phyloP scores from a whole-genome alignment of 2,797 vertebrate genomes.

The Crax fasciolata region DNA sequence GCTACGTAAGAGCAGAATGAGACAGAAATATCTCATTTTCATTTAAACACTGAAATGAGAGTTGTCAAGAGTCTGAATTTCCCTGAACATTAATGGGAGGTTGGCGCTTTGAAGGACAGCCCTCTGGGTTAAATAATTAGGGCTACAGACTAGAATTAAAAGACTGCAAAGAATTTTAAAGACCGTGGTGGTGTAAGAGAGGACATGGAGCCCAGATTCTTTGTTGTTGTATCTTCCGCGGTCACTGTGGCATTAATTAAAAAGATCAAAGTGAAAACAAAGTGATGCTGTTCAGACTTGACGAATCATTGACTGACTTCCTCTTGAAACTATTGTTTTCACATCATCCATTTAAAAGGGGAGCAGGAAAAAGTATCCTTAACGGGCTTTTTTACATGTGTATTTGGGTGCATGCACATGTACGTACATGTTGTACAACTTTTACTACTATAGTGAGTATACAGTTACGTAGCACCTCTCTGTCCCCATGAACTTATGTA shows the following conservation, averaged over 20 bases:
- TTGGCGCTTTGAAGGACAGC: not conserved
- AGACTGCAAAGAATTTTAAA: not conserved
- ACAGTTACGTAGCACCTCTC: not conserved
- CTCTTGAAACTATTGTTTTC: not conserved
- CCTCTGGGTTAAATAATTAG: not conserved
- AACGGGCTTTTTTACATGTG: not conserved
- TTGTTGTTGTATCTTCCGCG: not conserved
- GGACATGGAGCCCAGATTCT: not conserved
- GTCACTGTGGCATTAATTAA: not conserved
- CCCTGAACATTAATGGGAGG: not conserved
- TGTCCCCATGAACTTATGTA: not conserved
- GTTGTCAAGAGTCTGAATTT: not conserved
- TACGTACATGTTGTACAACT: not conserved
- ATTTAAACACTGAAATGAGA: slow-evolving; percentile 1
- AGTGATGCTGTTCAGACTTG: not conserved
- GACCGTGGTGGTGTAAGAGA: not conserved
- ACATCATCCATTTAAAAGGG: not conserved
- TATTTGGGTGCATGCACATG: not conserved
- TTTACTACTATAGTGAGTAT: not conserved
- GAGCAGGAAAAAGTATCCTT: not conserved
- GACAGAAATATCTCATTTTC: slow-evolving; percentile 18
- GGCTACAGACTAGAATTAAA: not conserved
- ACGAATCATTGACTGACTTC: not conserved
- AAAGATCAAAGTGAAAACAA: not conserved
- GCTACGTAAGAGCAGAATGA: not conserved